Evolutionary conservation across 1,140 invertebrate genomes (phyloP).

Genomic region (Bemisia tabaci): DNA sequence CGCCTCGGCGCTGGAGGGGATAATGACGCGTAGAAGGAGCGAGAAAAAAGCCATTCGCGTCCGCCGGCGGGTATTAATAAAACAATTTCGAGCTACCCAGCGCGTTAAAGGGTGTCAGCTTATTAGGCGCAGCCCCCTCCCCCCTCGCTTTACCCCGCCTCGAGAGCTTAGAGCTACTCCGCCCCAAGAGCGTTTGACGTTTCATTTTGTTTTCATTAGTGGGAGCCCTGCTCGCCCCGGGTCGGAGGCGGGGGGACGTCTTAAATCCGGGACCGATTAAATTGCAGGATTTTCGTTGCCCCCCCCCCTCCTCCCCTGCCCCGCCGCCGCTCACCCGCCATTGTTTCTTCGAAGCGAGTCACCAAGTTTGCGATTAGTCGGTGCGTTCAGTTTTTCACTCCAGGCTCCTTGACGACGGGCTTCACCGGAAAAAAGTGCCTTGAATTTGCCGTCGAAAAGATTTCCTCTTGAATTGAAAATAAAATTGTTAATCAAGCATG

Average conservation of each 20-base stretch:
- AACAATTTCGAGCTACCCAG: not conserved
- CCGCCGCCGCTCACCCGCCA: not conserved
- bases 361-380: no score
- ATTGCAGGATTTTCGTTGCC: not conserved
- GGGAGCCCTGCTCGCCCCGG: not conserved
- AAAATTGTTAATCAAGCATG: no score
- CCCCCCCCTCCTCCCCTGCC: not conserved
- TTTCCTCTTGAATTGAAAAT: no score
- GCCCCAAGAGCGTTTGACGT: not conserved
- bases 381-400: no score
- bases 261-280: not conserved
- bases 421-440: no score
- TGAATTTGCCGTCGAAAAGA: no score
- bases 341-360: not conserved
- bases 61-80: no score
- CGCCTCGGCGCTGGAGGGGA: no score
- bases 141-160: not conserved
- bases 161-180: not conserved
- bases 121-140: not conserved
- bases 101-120: not conserved
- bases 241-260: not conserved
- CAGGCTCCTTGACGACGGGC: no score
- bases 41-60: not conserved
- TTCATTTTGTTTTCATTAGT: not conserved
- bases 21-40: no score